phyloP scores from a whole-genome alignment of 2,888 invertebrate genomes.

The Cybosia mesomella region DNA sequence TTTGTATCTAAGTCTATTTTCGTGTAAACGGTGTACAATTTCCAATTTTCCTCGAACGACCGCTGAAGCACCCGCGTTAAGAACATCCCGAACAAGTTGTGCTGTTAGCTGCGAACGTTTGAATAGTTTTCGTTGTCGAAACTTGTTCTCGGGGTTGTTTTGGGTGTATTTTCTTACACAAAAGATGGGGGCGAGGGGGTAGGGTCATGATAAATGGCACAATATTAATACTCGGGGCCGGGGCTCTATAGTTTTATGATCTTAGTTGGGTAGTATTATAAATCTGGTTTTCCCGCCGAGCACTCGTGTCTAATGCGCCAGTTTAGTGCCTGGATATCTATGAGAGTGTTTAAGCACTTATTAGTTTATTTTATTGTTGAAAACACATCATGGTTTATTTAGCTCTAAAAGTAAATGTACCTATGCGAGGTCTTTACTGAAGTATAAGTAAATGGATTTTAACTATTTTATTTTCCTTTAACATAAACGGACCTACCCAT shows the following conservation, averaged over 20 bases:
- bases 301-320: slow-evolving; percentile 65
- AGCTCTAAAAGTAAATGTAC: neutral
- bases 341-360: slow-evolving; percentile 45
- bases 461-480: no score
- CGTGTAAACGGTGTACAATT: slow-evolving; percentile 57
- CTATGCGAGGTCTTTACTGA: neutral
- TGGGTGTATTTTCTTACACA: slow-evolving; percentile 83
- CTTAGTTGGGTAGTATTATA: slow-evolving; percentile 85
- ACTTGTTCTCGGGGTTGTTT: slow-evolving; percentile 81
- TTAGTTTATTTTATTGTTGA: slow-evolving; percentile 45
- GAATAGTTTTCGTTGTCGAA: slow-evolving; percentile 82
- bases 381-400: slow-evolving; percentile 25
- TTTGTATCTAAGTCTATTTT: slow-evolving; percentile 57
- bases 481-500: no score
- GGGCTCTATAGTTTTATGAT: slow-evolving; percentile 85
- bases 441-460: neutral
- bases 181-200: slow-evolving; percentile 74
- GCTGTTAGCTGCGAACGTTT: slow-evolving; percentile 81
- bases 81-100: slow-evolving; percentile 83
- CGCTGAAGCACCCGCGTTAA: slow-evolving; percentile 84
- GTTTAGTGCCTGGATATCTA: slow-evolving; percentile 59
- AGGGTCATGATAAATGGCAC: slow-evolving; percentile 83
- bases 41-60: slow-evolving; percentile 84
- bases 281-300: slow-evolving; percentile 81
- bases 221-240: slow-evolving; percentile 82